Evolutionary conservation across 2,113 vertebrate genomes (phyloP).

Genomic region (Holacanthus passer): DNA sequence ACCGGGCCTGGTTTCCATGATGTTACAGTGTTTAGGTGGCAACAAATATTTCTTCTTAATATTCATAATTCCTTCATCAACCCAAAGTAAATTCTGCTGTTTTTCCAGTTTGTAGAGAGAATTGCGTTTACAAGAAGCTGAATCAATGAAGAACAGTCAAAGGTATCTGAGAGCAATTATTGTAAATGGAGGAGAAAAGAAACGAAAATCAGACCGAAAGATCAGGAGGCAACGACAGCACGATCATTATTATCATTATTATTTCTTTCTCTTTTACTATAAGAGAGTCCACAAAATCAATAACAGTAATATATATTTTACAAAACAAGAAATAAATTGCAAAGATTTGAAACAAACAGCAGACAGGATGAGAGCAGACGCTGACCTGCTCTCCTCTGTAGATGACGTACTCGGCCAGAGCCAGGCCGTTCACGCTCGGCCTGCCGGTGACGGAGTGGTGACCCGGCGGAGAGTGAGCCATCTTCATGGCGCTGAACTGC

Average conservation of each 20-base stretch:
- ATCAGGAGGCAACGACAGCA: too few species aligned
- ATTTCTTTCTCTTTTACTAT: neutral
- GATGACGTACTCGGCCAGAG: conserved; percentile 93
- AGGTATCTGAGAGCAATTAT: too few species aligned
- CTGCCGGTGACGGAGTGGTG: conserved; percentile 94
- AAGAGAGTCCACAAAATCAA: neutral
- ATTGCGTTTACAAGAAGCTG: too few species aligned
- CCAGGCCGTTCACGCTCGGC: conserved; percentile 92
- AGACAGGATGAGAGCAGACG: too few species aligned
- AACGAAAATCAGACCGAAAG: too few species aligned
- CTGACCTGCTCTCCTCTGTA: conserved; percentile 94
- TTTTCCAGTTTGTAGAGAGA: too few species aligned
- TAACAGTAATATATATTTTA: neutral
- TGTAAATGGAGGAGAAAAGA: too few species aligned
- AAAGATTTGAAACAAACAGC: too few species aligned
- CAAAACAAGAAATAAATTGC: too few species aligned
- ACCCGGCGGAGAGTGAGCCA: conserved; percentile 94
- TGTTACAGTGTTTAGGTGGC: neutral
- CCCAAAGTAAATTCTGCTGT: neutral
- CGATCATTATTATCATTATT: neutral
- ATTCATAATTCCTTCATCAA: neutral
- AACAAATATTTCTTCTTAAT: too few species aligned
- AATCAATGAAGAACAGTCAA: too few species aligned
- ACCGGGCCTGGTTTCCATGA: neutral
- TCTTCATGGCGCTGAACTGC: conserved; percentile 97